A percentile compares a stretch with the other conserved stretches of the same genome.
These are phyloP conservation scores for Gnathonemus echidnorhynchus DNA, from an alignment of 2,113 vertebrate genomes.

Conservation along the genomic window DNA sequence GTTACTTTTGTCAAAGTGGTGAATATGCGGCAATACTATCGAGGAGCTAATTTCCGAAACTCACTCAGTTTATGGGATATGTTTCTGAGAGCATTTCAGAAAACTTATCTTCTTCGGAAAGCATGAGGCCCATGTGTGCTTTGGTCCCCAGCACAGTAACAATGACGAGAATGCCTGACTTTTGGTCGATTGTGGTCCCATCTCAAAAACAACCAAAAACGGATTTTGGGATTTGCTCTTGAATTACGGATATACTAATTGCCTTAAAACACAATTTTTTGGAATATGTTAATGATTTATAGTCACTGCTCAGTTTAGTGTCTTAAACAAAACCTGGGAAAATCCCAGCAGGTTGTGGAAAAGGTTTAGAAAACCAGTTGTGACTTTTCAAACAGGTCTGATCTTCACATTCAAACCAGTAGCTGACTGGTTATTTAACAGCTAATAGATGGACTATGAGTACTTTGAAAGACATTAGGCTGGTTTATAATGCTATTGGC, in stretches of 20 bases:
- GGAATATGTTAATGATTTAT: neutral
- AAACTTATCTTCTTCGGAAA: neutral
- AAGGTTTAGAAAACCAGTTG: neutral
- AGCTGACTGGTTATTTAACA: too few species aligned
- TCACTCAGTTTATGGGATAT: neutral
- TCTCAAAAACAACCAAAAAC: neutral
- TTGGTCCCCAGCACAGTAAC: neutral
- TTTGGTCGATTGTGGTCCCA: neutral
- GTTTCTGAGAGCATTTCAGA: neutral
- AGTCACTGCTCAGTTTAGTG: neutral
- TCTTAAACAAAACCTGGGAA: neutral
- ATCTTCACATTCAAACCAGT: neutral
- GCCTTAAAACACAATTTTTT: neutral
- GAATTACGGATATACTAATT: neutral
- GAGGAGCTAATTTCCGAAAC: neutral
- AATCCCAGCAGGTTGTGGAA: neutral
- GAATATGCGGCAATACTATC: neutral
- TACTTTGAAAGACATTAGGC: neutral
- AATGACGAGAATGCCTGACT: neutral
- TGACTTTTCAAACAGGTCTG: neutral
- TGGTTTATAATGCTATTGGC: neutral
- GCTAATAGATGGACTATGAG: neutral
- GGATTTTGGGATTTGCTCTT: neutral
- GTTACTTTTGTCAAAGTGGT: neutral
- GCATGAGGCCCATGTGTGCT: neutral